Evolutionary conservation across 2,797 vertebrate genomes (phyloP).

Genomic region (Miichthys miiuy): DNA sequence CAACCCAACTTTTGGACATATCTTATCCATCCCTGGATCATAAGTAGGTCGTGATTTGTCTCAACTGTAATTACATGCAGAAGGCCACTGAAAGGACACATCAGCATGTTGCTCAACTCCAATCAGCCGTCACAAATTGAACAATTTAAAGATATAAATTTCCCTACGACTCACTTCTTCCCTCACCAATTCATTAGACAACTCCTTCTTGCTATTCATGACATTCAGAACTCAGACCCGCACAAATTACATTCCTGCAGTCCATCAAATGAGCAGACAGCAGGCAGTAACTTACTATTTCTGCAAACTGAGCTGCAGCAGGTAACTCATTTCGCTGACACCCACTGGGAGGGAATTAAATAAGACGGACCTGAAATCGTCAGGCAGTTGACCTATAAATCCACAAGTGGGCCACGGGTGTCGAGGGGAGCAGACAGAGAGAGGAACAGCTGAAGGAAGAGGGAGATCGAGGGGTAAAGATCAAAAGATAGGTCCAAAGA

Average conservation of each 20-base stretch:
- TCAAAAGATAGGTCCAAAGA: slow-evolving; percentile 37
- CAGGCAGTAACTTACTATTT: slow-evolving; percentile 51
- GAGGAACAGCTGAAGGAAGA: slow-evolving; percentile 38
- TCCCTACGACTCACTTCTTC: not conserved
- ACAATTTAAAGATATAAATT: slow-evolving; percentile 1
- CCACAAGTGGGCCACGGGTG: slow-evolving; percentile 65
- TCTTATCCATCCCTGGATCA: slow-evolving; percentile 20
- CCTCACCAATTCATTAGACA: slow-evolving; percentile 23
- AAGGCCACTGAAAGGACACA: slow-evolving; percentile 30
- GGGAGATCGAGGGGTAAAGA: slow-evolving; percentile 29
- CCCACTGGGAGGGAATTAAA: slow-evolving; percentile 67
- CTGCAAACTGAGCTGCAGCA: slow-evolving; percentile 46
- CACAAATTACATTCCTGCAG: slow-evolving; percentile 53
- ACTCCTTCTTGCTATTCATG: slow-evolving; percentile 35
- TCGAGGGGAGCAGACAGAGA: slow-evolving; percentile 37
- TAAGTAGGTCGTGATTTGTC: slow-evolving; percentile 33
- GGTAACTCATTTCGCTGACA: slow-evolving; percentile 55
- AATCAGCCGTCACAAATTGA: slow-evolving; percentile 26
- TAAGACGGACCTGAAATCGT: slow-evolving; percentile 65
- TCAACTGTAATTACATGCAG: not conserved
- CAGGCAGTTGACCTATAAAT: slow-evolving; percentile 78
- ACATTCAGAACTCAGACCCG: slow-evolving; percentile 34
- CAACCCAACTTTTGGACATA: slow-evolving; percentile 19
- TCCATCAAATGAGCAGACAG: slow-evolving; percentile 40
- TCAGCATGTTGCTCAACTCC: slow-evolving; percentile 26